phyloP scores from a whole-genome alignment of 2,888 invertebrate species.

The Hirudinaria manillensis region DNA sequence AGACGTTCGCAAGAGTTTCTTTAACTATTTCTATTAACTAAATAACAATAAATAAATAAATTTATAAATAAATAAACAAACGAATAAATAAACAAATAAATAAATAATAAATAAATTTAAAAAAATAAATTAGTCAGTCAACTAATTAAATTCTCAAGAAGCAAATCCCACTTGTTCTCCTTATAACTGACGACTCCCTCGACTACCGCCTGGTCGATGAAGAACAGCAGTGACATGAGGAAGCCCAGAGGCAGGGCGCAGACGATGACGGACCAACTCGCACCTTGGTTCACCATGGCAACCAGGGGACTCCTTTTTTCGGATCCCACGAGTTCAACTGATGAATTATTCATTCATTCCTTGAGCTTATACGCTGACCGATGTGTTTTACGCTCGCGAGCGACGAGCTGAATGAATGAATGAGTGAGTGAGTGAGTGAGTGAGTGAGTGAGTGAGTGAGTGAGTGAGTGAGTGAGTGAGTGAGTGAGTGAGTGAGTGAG shows the following conservation, averaged over 20 bases:
- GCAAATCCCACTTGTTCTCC: constrained; percentile 58
- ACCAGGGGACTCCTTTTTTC: background rate
- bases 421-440: background rate
- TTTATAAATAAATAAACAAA: no score
- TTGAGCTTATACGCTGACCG: no score
- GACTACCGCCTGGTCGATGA: constrained; percentile 63
- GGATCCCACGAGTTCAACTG: constrained; percentile 2
- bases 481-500: background rate
- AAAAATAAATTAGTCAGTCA: no score
- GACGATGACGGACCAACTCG: constrained; percentile 53
- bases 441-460: background rate
- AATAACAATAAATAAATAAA: no score
- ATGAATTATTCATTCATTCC: constrained; percentile 2
- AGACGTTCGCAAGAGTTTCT: no score
- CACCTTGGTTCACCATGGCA: background rate
- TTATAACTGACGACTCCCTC: constrained; percentile 62
- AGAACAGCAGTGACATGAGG: constrained; percentile 61
- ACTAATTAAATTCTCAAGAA: background rate
- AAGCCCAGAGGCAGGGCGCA: constrained; percentile 60
- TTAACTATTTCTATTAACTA: no score
- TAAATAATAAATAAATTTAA: no score
- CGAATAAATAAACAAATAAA: no score
- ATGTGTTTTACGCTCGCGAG: background rate
- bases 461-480: background rate
- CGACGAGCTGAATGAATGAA: no score